Base-by-base conservation (phyloP, 2,797 vertebrate genomes). In the Crax fasciolata region DNA sequence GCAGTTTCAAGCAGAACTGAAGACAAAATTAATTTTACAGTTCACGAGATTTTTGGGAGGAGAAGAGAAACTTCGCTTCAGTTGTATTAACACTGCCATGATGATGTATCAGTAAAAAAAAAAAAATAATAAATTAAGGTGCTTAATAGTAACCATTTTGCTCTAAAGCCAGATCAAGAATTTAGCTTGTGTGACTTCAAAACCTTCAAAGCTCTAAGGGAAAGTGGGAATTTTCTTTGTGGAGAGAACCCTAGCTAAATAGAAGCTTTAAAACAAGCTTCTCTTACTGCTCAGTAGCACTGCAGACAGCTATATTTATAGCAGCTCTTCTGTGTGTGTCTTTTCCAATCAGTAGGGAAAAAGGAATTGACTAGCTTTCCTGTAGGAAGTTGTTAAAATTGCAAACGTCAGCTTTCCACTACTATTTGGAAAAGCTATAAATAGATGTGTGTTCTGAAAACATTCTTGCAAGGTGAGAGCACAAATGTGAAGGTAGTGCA, bases 41-140 rank as follows among this genome's bases (percentile, higher is more conserved):
- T 83, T 97, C 91, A 96, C 44, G 87, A 97, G 94, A 96, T 93
- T 90, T 92, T 70, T 84, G 94, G 85, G 93, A 97, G 21, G 23
- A 87, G 39, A 52, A 96, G 93, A 97, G 83, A 71, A 55, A 57
- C 59, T 87, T 94, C 68, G n/a, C 84, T 95, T 94, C 41, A 35
- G 73, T 94, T 87, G 52, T 66, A 51, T 71, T 75, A 90, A 54
- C 13, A 9, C 13, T 61, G 32, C 20, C 10, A 15, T 38, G 12
- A 49, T 67, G 2, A 9, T 19, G 6, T 62, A 66, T 58, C 66
- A 72, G 67, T 55, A 79, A 57, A 80, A 91, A 80, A 61, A 23
- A 41, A 38, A 25, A 19, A 41, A 39, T 38, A 39, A 39, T 27
- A 41, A 44, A 63, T 7, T 24, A 25, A 41, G 9, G 5, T 84